Evolutionary conservation across 2,888 invertebrate genomes (phyloP).

Genomic region (Drosophila austrosaltans): DNA sequence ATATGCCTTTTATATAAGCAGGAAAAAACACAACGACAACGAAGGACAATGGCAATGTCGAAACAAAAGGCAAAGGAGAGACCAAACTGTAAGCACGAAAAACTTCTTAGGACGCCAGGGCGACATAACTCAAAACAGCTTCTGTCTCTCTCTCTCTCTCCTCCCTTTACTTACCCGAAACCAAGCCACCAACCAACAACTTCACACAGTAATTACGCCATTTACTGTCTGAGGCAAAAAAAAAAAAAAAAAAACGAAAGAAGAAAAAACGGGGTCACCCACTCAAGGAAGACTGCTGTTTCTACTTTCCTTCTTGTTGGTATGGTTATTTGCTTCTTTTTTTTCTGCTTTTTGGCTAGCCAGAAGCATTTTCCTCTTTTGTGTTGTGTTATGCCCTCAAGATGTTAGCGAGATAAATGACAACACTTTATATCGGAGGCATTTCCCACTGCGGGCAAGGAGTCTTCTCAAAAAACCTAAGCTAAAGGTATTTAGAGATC

Average conservation of each 20-base stretch:
- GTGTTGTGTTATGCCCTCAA: constrained; percentile 61
- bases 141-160: constrained; percentile 27
- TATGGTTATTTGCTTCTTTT: background rate
- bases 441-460: no score
- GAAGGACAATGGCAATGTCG: constrained; percentile 64
- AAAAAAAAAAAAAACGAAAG: background rate
- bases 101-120: constrained; percentile 53
- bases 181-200: constrained; percentile 41
- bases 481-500: constrained; percentile 59
- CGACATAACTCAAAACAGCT: constrained; percentile 76
- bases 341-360: constrained; percentile 55
- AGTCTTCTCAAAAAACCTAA: constrained; percentile 37
- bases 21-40: constrained; percentile 36
- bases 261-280: constrained; percentile 68
- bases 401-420: constrained; percentile 76
- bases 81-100: constrained; percentile 36
- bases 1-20: constrained; percentile 58
- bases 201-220: constrained; percentile 79
- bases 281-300: constrained; percentile 56
- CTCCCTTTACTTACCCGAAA: constrained; percentile 4
- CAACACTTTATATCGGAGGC: constrained; percentile 61
- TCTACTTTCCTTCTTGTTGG: constrained; percentile 2
- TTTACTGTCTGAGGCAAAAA: constrained; percentile 64
- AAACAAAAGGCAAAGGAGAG: constrained; percentile 61
- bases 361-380: constrained; percentile 41